Evolutionary conservation across 2,797 vertebrate species (phyloP).

Genomic region (Gadopsis marmoratus): DNA sequence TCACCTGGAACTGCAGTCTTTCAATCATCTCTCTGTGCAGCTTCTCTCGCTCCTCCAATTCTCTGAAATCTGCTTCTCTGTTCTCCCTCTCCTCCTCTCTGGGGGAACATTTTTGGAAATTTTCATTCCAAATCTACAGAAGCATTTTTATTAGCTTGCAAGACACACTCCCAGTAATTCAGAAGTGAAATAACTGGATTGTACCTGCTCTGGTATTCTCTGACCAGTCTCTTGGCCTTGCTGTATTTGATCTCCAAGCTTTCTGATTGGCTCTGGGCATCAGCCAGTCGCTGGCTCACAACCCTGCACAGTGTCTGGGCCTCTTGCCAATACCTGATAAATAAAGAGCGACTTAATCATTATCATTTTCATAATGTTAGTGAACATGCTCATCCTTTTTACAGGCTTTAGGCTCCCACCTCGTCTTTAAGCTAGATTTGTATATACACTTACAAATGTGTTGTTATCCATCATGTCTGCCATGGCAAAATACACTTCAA

Average conservation of each 20-base stretch:
- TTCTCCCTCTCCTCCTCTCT: constrained; percentile 88
- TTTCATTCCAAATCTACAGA: not conserved
- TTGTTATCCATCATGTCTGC: not conserved
- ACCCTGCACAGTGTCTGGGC: constrained; percentile 93
- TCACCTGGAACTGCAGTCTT: constrained; percentile 87
- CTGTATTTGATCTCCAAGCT: constrained; percentile 91
- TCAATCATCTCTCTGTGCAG: constrained; percentile 84
- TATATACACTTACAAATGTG: not conserved
- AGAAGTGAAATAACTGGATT: not conserved
- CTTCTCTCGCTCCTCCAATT: constrained; percentile 86
- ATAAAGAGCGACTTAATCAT: constrained; percentile 28
- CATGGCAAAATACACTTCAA: not conserved
- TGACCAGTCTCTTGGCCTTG: constrained; percentile 90
- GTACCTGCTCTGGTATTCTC: constrained; percentile 92
- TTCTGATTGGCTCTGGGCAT: constrained; percentile 92
- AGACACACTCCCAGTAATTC: not conserved
- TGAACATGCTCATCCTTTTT: constrained; percentile 8
- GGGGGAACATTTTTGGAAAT: constrained; percentile 11
- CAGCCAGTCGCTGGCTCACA: constrained; percentile 90
- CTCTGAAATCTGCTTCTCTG: constrained; percentile 85
- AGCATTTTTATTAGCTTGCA: not conserved
- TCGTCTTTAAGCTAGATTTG: not conserved
- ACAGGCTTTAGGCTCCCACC: not conserved
- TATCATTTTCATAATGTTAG: constrained; percentile 13
- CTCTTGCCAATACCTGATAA: constrained; percentile 90